Evolutionary conservation across 23 tunicate genomes (phyloP), one percentile per base, ranked within the genome.

Genomic region (Styela plicata): DNA sequence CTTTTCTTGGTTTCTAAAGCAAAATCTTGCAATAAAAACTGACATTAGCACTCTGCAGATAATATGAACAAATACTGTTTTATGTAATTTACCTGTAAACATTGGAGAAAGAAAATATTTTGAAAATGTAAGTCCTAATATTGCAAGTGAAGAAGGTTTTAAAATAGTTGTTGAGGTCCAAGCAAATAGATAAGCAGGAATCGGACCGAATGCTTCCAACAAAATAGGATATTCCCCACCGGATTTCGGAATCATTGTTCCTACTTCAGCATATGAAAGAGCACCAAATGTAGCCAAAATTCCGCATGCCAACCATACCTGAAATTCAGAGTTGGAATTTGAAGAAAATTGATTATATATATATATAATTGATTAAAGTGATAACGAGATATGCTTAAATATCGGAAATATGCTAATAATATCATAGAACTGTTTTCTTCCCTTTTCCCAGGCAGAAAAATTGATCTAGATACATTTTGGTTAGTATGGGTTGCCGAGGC

Each of bases 181-280:
- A 16, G 99, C 99, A 73, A 96, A 96, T 73, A 96, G 70, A 61
- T 85, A 96, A 22, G 99, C 97, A 22, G 99, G 97, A 32, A 87
- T 65, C 1, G 92, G 88, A 1, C 99, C 99, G 62, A 87, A 96
- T 2, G 97, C 97, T 82, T 89, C 97, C 63, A 87, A 67, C 27
- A 96, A 74, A 70, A 96, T 91, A 7, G 99, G 94, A 77, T 80
- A 96, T 76, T 96, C 99, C 26, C 99, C 99, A 0, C 99, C 99
- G 19, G 99, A 96, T 64, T 96, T 91, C 16, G 96, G 96, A 36
- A 96, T 91, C 94, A 96, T 87, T 20, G 99, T 91, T 10, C 99
- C 99, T 25, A 96, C 84, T 85, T 96, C 99, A 65, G 94, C 90
- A 70, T 96, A 96, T 61, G 86, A 96, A 21, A 96, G 80, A 3